Conservation (phyloP, 2,888 invertebrate species). For the Trachelus iudaicus region DNA sequence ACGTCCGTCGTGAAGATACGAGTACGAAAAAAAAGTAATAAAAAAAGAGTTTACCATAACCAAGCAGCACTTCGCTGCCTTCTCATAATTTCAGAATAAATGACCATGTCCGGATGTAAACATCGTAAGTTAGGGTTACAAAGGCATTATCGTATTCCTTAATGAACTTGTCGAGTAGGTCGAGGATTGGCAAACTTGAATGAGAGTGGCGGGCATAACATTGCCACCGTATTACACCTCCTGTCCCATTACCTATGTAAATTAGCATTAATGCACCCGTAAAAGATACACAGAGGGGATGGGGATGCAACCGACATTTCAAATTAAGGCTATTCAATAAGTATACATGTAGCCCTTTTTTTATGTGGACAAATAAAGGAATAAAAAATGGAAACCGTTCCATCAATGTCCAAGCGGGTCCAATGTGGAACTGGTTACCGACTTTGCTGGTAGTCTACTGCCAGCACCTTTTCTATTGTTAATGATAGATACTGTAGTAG, state of each 20-base stretch:
- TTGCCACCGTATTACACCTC: neutral
- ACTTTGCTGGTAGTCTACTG: neutral
- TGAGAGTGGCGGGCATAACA: neutral
- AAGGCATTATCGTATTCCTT: conserved; percentile 39
- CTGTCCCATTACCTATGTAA: conserved; percentile 42
- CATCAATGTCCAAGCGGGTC: neutral
- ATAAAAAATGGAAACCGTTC: neutral
- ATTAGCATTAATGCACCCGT: conserved; percentile 31
- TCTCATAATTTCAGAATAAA: neutral
- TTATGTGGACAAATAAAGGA: neutral
- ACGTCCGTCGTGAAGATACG: neutral
- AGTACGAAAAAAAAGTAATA: neutral
- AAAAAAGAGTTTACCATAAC: neutral
- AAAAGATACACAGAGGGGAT: conserved; percentile 15
- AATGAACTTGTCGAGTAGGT: conserved; percentile 54
- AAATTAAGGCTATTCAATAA: conserved; percentile 36
- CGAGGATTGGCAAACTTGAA: neutral
- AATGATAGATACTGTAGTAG: neutral
- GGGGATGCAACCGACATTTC: conserved; percentile 34
- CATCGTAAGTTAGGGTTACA: conserved; percentile 28
- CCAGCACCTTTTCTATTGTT: neutral
- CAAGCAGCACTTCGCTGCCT: neutral
- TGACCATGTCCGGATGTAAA: neutral
- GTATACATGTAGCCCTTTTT: neutral
- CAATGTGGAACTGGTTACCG: neutral